Evolutionary conservation across 92 coral and sea anemone species (phyloP).

Genomic region (Siderastrea siderea): DNA sequence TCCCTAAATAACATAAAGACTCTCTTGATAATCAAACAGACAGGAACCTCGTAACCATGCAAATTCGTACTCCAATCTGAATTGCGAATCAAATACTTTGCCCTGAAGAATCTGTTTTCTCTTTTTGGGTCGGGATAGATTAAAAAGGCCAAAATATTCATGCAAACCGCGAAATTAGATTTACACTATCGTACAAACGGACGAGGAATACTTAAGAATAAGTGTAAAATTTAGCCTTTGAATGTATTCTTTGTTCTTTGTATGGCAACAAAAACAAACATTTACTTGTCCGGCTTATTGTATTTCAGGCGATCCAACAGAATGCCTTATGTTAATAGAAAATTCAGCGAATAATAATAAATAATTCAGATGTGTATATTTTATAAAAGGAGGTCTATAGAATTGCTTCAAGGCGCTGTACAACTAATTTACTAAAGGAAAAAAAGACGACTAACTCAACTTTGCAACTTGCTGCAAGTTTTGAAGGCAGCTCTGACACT

Average conservation of each 20-base stretch:
- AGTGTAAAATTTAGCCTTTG: neutral
- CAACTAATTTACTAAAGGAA: neutral
- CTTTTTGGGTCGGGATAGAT: neutral
- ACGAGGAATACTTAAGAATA: neutral
- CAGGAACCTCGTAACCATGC: neutral
- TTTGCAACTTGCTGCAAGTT: neutral
- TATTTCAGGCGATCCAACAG: neutral
- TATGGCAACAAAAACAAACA: neutral
- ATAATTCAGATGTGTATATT: constrained; percentile 12
- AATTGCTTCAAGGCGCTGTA: neutral
- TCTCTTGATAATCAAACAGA: neutral
- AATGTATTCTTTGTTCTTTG: neutral
- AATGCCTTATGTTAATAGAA: neutral
- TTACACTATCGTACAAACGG: neutral
- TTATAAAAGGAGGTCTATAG: neutral
- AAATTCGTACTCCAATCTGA: constrained; percentile 6
- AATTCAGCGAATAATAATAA: constrained; percentile 16
- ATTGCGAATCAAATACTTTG: constrained; percentile 1
- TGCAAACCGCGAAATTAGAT: neutral
- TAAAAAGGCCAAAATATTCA: neutral
- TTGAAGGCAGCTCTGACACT: neutral
- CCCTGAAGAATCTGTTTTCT: neutral
- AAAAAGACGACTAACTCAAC: neutral
- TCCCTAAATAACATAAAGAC: neutral
- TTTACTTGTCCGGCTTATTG: neutral